Conservation (phyloP, 2,888 invertebrate species). For the Zeuzera pyrina region DNA sequence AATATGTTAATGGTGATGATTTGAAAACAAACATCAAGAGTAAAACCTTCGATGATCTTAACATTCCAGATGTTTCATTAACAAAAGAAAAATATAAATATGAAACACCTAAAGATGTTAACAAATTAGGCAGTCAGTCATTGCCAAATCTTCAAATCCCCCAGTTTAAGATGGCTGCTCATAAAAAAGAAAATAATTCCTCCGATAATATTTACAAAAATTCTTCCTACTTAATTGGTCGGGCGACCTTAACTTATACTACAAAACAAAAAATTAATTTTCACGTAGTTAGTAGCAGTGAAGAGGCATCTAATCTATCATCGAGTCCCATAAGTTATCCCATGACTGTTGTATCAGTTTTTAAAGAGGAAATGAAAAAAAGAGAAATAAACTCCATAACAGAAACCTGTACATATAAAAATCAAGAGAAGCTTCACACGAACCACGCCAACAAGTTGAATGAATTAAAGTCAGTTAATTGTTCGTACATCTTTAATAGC, state of each 20-base stretch:
- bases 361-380: conserved; percentile 40
- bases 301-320: conserved; percentile 23
- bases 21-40: conserved; percentile 28
- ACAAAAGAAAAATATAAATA: conserved; percentile 40
- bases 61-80: conserved; percentile 58
- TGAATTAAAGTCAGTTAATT: conserved; percentile 35
- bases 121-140: conserved; percentile 29
- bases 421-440: conserved; percentile 17
- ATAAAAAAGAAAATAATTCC: conserved; percentile 25
- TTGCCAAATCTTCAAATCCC: conserved; percentile 37
- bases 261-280: conserved; percentile 55
- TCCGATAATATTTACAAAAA: conserved; percentile 27
- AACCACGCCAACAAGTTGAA: conserved; percentile 27
- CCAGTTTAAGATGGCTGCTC: conserved; percentile 22
- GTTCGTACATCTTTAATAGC: conserved; percentile 35
- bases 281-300: conserved; percentile 41
- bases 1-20: conserved; percentile 21
- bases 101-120: conserved; percentile 30
- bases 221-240: conserved; percentile 46
- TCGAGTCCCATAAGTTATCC: conserved; percentile 47
- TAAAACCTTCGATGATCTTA: conserved; percentile 45
- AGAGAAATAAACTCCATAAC: conserved; percentile 13
- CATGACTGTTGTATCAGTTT: conserved; percentile 50
- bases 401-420: conserved; percentile 18
- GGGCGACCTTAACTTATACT: conserved; percentile 54